phyloP scores from a whole-genome alignment of 2,113 vertebrate genomes.

The Scytalopus superciliaris region DNA sequence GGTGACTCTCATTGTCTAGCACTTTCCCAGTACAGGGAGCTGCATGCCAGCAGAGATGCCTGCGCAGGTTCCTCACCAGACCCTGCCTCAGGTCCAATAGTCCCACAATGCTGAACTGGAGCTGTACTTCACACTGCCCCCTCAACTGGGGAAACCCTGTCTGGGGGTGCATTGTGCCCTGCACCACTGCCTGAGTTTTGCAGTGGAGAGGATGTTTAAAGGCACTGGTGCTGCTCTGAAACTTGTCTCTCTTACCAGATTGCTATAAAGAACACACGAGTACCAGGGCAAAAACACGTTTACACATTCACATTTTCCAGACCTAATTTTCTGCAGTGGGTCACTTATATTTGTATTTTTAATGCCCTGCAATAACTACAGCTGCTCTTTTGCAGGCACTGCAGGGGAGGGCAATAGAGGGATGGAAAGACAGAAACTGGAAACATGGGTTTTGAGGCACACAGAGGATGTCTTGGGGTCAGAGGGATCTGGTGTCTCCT shows the following conservation, averaged over 20 bases:
- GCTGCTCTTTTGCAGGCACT: neutral
- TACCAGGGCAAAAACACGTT: neutral
- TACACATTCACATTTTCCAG: accelerated
- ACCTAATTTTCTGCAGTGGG: neutral
- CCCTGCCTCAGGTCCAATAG: neutral
- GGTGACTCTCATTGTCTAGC: neutral
- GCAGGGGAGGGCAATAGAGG: neutral
- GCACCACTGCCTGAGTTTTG: neutral
- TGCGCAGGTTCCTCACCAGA: accelerated
- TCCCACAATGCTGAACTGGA: accelerated
- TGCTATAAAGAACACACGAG: neutral
- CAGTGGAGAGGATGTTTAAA: neutral
- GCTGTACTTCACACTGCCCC: neutral
- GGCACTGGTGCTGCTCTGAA: neutral
- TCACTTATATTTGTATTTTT: neutral
- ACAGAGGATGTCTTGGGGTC: neutral
- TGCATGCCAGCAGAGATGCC: neutral
- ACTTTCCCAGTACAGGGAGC: neutral
- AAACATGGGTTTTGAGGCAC: neutral
- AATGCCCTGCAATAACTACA: neutral
- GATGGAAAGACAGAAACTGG: neutral
- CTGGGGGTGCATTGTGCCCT: neutral
- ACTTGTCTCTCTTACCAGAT: neutral
- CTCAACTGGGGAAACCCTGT: neutral
- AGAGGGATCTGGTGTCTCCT: neutral